Percentiles rank a stretch among this genome's conserved stretches.
These are phyloP conservation scores for Eristalis pertinax DNA, from an alignment of 2,888 invertebrate species.

Conservation along the genomic window DNA sequence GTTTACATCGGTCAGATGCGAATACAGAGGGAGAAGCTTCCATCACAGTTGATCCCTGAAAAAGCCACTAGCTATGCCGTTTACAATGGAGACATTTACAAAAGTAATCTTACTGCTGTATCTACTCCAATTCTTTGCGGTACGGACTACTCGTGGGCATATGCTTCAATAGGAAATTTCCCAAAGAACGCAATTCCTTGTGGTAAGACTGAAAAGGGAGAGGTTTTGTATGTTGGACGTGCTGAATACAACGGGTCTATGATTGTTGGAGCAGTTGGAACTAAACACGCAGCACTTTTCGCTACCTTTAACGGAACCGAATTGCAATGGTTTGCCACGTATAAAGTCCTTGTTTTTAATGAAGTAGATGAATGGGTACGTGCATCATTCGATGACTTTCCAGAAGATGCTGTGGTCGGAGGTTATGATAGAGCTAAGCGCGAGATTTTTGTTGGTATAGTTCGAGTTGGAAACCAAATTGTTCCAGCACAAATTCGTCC, in stretches of 20 bases:
- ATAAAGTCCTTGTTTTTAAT: constrained; percentile 32
- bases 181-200: constrained; percentile 43
- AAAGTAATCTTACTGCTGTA: constrained; percentile 25
- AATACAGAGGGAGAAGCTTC: constrained; percentile 15
- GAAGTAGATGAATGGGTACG: constrained; percentile 39
- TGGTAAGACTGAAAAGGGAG: constrained; percentile 32
- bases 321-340: constrained; percentile 46
- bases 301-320: constrained; percentile 24
- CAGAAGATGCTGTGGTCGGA: constrained; percentile 26
- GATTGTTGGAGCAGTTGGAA: constrained; percentile 26
- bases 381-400: constrained; percentile 14
- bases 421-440: constrained; percentile 26
- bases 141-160: constrained; percentile 16
- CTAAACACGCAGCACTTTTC: constrained; percentile 24
- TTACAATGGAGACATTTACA: constrained; percentile 33
- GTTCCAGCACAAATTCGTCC: constrained; percentile 34
- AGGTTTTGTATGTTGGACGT: constrained; percentile 37
- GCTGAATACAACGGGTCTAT: constrained; percentile 38
- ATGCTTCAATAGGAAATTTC: constrained; percentile 25
- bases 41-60: constrained; percentile 29
- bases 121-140: constrained; percentile 47
- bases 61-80: constrained; percentile 37
- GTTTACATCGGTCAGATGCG: constrained; percentile 48
- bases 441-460: constrained; percentile 19
- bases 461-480: constrained; percentile 41